Evolutionary conservation across 2,113 vertebrate genomes (phyloP).

Genomic region (Cathartes aura): DNA sequence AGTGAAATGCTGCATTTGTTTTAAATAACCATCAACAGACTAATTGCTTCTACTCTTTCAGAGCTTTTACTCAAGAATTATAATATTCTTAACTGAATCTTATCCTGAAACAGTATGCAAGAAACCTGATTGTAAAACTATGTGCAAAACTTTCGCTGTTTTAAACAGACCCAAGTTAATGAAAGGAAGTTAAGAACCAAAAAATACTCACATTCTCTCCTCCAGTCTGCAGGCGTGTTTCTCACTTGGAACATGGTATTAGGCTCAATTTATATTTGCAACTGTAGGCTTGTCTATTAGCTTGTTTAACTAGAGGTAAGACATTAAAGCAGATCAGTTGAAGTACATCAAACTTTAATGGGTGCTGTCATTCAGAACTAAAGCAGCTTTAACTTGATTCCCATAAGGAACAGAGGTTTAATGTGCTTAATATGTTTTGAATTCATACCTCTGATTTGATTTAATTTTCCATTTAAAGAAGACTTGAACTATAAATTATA

Average conservation of each 20-base stretch:
- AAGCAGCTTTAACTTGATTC: not conserved
- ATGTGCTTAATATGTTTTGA: conserved; percentile 8
- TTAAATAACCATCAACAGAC: not conserved
- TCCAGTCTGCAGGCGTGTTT: not conserved
- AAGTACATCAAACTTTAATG: conserved; percentile 24
- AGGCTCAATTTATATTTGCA: not conserved
- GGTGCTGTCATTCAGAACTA: not conserved
- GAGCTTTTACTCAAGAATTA: no score
- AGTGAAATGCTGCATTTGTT: not conserved
- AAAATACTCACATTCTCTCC: not conserved
- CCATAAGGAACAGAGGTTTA: not conserved
- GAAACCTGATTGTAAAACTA: not conserved
- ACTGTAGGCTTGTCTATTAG: not conserved
- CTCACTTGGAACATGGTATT: not conserved
- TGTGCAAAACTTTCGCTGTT: not conserved
- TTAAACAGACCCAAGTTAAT: not conserved
- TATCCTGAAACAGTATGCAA: not conserved
- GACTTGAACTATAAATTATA: not conserved
- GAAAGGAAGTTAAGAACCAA: not conserved
- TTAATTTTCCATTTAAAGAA: conserved; percentile 4
- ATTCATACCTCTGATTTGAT: conserved; percentile 19
- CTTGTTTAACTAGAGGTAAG: not conserved
- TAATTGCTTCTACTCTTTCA: not conserved
- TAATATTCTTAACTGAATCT: not conserved
- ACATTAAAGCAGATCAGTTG: not conserved